A percentile compares a stretch with the other conserved stretches of the same genome.
phyloP scores from a whole-genome alignment of 1,140 invertebrate species.

The Dinoponera quadriceps region DNA sequence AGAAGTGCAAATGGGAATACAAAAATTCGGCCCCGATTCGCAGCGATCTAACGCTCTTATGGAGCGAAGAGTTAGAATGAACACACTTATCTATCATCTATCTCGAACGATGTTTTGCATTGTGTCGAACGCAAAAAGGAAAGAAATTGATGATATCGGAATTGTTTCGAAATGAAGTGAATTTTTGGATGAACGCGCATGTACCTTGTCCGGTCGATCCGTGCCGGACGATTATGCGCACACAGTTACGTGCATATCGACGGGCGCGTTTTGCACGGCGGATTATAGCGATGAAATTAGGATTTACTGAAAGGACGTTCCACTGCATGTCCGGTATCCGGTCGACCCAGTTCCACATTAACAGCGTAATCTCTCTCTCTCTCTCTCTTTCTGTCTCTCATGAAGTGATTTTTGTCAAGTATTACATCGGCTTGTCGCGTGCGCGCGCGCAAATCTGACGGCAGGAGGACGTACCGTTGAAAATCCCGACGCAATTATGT shows the following conservation, averaged over 20 bases:
- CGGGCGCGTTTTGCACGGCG: slow-evolving; percentile 18
- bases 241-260: slow-evolving; percentile 36
- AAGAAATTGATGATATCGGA: background rate
- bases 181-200: background rate
- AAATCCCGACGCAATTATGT: slow-evolving; percentile 3
- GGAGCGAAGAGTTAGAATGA: too few species aligned
- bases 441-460: background rate
- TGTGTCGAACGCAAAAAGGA: too few species aligned
- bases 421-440: background rate
- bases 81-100: too few species aligned
- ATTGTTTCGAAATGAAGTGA: background rate
- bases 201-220: background rate
- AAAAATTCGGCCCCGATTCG: too few species aligned
- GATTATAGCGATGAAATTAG: slow-evolving; percentile 41
- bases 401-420: slow-evolving; percentile 35
- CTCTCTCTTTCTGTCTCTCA: too few species aligned
- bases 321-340: background rate
- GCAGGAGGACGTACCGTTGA: background rate
- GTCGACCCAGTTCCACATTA: slow-evolving; percentile 19
- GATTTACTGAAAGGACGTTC: slow-evolving; percentile 32
- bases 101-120: too few species aligned
- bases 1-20: too few species aligned
- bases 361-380: slow-evolving; percentile 35
- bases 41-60: too few species aligned
- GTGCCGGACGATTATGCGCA: slow-evolving; percentile 24